Conservation (phyloP, 1,140 invertebrate species). For the Nixonia krombeini region DNA sequence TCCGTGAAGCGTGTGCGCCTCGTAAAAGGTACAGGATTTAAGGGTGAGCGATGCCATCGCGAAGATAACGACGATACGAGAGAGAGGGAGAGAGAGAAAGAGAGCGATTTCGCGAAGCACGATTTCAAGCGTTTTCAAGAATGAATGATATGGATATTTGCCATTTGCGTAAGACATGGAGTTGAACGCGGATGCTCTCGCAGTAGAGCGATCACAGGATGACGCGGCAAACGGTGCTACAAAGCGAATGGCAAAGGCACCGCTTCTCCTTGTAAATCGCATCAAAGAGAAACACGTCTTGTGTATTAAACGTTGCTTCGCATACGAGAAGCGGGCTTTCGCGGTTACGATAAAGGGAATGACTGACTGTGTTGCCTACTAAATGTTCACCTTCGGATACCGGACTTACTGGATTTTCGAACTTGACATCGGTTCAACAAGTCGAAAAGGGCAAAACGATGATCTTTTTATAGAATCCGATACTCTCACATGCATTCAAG, state of each 20-base stretch:
- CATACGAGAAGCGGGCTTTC: constrained; percentile 36
- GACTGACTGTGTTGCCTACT: constrained; percentile 26
- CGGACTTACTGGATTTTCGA: constrained; percentile 37
- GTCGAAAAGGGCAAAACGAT: not conserved
- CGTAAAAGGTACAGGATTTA: constrained; percentile 63
- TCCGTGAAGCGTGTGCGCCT: constrained; percentile 56
- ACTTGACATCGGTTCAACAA: constrained; percentile 11
- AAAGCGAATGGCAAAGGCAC: constrained; percentile 23
- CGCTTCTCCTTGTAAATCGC: constrained; percentile 68
- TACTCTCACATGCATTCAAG: too few species aligned
- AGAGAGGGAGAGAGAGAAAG: too few species aligned
- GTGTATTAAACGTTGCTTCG: constrained; percentile 69
- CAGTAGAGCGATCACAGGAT: constrained; percentile 71
- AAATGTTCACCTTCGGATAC: constrained; percentile 54
- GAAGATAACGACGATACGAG: constrained; percentile 24
- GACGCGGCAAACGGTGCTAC: constrained; percentile 59
- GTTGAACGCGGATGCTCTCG: constrained; percentile 64
- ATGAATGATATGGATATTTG: constrained; percentile 63
- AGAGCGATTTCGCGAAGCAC: too few species aligned
- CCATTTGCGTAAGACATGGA: constrained; percentile 51
- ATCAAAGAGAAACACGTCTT: constrained; percentile 71
- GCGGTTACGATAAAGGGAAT: constrained; percentile 7
- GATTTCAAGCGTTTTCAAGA: constrained; percentile 9
- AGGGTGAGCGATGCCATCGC: constrained; percentile 47
- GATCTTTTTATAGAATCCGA: too few species aligned